Conservation (phyloP, 2,113 vertebrate species). For the Apistogramma diplotaenia region DNA sequence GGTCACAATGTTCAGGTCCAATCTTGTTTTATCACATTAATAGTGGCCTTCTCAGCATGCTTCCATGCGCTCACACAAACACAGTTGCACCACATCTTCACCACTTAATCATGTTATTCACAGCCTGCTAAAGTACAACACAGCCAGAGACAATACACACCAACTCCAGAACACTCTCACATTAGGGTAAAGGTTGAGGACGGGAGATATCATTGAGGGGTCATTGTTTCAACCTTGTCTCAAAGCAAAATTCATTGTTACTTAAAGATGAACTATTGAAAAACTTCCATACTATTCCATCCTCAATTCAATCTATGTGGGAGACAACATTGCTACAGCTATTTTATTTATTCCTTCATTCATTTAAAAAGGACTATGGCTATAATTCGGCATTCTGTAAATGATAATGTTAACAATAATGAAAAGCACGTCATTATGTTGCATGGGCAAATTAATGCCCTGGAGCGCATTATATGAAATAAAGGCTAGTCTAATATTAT, state of each 20-base stretch:
- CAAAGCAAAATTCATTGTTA: neutral
- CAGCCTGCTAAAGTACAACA: neutral
- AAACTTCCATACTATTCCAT: neutral
- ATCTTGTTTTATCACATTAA: slow-evolving; percentile 61
- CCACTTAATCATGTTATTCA: slow-evolving; percentile 52
- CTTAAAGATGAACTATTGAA: neutral
- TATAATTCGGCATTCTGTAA: slow-evolving; percentile 38
- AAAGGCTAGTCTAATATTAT: slow-evolving; percentile 31
- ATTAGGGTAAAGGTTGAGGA: neutral
- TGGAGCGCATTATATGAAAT: slow-evolving; percentile 44
- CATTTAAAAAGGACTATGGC: slow-evolving; percentile 35
- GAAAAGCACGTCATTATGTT: slow-evolving; percentile 52
- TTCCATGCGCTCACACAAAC: slow-evolving; percentile 17
- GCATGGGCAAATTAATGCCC: slow-evolving; percentile 47
- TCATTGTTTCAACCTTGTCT: neutral
- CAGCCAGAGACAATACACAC: neutral
- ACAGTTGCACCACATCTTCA: slow-evolving; percentile 7
- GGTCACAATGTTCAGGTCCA: slow-evolving; percentile 39
- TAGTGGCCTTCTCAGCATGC: slow-evolving; percentile 38
- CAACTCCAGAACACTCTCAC: neutral
- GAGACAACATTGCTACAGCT: slow-evolving; percentile 18
- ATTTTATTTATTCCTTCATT: slow-evolving; percentile 41
- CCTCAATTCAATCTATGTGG: slow-evolving; percentile 7
- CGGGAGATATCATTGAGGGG: neutral
- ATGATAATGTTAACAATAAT: slow-evolving; percentile 51